Evolutionary conservation across 2,888 invertebrate genomes (phyloP), one percentile per base, ranked within the genome.

Genomic region (Micropterix aruncella): DNA sequence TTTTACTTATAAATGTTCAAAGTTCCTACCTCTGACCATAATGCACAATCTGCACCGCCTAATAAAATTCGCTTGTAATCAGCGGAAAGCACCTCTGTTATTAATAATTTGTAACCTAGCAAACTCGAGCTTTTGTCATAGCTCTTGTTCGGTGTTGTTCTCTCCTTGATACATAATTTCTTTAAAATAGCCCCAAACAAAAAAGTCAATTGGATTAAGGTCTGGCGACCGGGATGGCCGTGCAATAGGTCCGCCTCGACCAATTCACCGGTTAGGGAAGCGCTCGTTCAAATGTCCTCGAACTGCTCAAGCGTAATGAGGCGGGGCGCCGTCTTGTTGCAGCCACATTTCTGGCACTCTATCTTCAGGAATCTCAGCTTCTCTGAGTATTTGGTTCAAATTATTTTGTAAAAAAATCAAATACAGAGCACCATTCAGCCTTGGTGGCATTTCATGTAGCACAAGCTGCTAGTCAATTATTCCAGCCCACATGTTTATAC

Each of bases 41-140:
- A 48, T 47, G 40, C 48, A 47, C 36, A 48, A 48, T 44, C 47
- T 47, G 44, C 44, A 48, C 43, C 46, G 46, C 18, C 47, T 47
- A 46, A 50, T 46, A 48, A 50, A 50, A 47, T 46, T 46, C 39
- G 17, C 18, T 40, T 43, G 44, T 48, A 48, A 47, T 16, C 47
- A 27, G 37, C 46, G 44, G 42, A 48, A 46, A 44, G 48, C 46
- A 45, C 45, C 45, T 43, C 45, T 48, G 45, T 48, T 48, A 19
- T 50, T 48, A 7, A n/a, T 16, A 45, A 50, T 27, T 46, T 48
- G 48, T 48, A 45, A 2, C 44, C 18, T 48, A 49, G 41, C 44
- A 41, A 36, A 27, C 16, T 40, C 44, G 40, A 46, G 38, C 40
- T 47, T 49, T 40, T 42, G 42, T 4, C 27, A 15, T 40, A 40